These are phyloP conservation scores for Calliphora vomitoria DNA, from an alignment of 2,888 invertebrate genomes.

Conservation along the genomic window DNA sequence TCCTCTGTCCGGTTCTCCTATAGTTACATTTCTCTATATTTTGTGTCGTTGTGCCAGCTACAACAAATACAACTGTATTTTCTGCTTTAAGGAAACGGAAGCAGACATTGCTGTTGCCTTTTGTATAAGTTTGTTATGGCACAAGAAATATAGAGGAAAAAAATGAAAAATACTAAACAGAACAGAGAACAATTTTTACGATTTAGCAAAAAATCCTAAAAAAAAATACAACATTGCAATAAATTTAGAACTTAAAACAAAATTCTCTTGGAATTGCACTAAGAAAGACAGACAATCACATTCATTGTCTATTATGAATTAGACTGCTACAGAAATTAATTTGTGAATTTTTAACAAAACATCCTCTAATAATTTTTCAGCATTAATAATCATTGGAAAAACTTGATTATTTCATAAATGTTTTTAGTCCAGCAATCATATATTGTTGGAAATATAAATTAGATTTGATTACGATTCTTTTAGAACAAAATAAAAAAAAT, in stretches of 20 bases:
- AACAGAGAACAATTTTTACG: slow-evolving; percentile 54
- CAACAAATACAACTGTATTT: slow-evolving; percentile 31
- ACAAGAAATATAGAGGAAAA: slow-evolving; percentile 3
- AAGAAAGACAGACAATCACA: slow-evolving; percentile 34
- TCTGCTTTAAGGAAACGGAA: slow-evolving; percentile 78
- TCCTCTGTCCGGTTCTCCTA: slow-evolving; percentile 46
- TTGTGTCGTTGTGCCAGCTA: slow-evolving; percentile 29
- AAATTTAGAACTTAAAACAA: slow-evolving; percentile 81
- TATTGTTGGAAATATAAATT: no score
- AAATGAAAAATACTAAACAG: slow-evolving; percentile 34
- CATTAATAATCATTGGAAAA: no score
- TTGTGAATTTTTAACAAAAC: no score
- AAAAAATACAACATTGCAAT: slow-evolving; percentile 80
- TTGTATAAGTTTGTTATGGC: slow-evolving; percentile 67
- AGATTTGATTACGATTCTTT: no score
- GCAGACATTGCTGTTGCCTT: slow-evolving; percentile 77
- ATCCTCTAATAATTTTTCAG: no score
- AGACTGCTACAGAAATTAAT: no score
- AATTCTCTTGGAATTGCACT: slow-evolving; percentile 25
- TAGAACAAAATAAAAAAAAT: no score
- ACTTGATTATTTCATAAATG: no score
- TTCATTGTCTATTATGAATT: neutral
- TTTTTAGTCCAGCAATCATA: no score
- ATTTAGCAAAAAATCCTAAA: slow-evolving; percentile 77
- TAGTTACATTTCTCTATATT: slow-evolving; percentile 6